Conservation (phyloP, 2,113 vertebrate species). For the Neodontobutis hainanensis region DNA sequence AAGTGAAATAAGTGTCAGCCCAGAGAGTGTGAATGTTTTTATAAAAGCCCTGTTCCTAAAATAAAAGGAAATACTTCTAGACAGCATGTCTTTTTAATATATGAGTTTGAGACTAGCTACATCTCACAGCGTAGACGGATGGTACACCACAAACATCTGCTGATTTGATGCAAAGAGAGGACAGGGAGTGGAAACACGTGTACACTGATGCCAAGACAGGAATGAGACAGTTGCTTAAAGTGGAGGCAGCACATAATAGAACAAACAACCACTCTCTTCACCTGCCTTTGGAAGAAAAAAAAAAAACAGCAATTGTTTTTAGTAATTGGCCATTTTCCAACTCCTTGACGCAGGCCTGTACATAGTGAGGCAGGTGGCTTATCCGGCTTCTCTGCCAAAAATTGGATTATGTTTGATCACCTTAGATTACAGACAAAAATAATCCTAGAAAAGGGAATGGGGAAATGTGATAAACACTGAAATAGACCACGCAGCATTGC, state of each 20-base stretch:
- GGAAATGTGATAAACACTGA: conserved; percentile 16
- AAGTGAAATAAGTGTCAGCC: not conserved
- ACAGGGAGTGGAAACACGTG: conserved; percentile 5
- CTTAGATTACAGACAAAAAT: conserved; percentile 17
- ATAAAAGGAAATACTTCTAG: conserved; percentile 4
- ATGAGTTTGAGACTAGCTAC: not conserved
- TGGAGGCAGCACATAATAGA: conserved; percentile 7
- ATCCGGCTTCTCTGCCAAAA: conserved; percentile 8
- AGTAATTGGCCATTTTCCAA: conserved; percentile 5
- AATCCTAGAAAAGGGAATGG: conserved; percentile 1
- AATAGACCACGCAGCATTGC: conserved; percentile 13
- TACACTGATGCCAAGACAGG: not conserved
- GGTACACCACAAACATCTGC: conserved; percentile 17
- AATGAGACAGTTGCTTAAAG: not conserved
- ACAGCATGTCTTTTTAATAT: not conserved
- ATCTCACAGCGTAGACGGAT: conserved; percentile 21
- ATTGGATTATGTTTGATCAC: not conserved
- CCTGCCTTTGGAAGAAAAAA: not conserved
- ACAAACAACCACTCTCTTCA: conserved; percentile 8
- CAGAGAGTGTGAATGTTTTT: not conserved
- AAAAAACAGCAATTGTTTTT: conserved; percentile 20
- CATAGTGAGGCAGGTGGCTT: not conserved
- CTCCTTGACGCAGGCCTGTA: conserved; percentile 1
- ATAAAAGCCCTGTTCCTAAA: conserved; percentile 8
- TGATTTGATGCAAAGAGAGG: conserved; percentile 39